Conservation (phyloP, 2,113 vertebrate species). For the Scomber japonicus region DNA sequence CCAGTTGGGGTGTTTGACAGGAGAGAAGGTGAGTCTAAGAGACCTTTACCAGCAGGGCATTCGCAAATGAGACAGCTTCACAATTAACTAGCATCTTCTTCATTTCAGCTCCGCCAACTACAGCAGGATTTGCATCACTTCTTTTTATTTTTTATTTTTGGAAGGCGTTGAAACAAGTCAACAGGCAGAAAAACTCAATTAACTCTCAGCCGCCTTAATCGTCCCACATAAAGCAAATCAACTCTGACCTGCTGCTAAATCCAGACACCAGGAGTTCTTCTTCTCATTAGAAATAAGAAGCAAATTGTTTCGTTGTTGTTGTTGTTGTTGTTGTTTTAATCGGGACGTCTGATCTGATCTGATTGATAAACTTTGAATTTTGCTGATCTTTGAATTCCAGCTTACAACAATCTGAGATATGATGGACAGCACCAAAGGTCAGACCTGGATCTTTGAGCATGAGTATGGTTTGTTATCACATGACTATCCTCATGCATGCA, state of each 20-base stretch:
- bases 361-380: no score
- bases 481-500: no score
- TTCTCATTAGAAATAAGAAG: constrained; percentile 39
- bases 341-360: no score
- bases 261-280: constrained; percentile 4
- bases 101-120: constrained; percentile 9
- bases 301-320: neutral
- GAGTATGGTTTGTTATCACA: no score
- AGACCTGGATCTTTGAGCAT: no score
- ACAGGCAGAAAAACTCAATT: constrained; percentile 59
- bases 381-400: no score
- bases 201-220: constrained; percentile 55
- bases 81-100: constrained; percentile 61
- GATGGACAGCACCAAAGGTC: no score
- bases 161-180: constrained; percentile 44
- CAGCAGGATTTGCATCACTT: constrained; percentile 45
- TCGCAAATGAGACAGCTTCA: constrained; percentile 66
- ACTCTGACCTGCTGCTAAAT: constrained; percentile 61
- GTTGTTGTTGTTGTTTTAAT: neutral
- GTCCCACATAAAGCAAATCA: constrained; percentile 43
- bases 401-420: no score
- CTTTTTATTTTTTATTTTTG: constrained; percentile 31
- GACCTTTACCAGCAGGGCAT: constrained; percentile 63
- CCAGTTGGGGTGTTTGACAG: constrained; percentile 48
- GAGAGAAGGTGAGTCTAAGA: constrained; percentile 61